Evolutionary conservation across 2,113 vertebrate genomes (phyloP).

Genomic region (Pelusios castaneus): DNA sequence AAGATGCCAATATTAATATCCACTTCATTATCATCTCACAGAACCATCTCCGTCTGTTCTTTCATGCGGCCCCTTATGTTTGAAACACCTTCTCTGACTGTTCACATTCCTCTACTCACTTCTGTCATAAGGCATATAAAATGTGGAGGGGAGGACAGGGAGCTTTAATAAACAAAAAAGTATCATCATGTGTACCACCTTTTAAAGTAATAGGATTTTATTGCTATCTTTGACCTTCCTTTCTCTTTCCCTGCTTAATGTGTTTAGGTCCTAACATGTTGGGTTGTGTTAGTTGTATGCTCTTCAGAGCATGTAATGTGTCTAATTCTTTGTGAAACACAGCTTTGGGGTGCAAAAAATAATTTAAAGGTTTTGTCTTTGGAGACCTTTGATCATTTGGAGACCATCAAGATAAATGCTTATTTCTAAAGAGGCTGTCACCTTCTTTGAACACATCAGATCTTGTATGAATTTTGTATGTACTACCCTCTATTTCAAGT

Average conservation of each 20-base stretch:
- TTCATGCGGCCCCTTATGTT: not conserved
- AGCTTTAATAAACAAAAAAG: not conserved
- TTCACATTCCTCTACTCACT: not conserved
- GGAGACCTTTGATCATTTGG: not conserved
- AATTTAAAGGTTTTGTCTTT: not conserved
- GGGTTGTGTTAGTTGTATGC: not conserved
- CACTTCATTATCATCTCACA: not conserved
- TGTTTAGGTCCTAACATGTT: not conserved
- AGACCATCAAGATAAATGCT: too few species aligned
- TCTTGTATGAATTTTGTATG: not conserved
- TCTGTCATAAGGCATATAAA: not conserved
- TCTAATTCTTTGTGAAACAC: not conserved
- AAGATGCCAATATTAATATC: not conserved
- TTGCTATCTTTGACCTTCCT: fast-evolving
- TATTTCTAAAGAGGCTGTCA: not conserved
- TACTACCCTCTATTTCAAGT: not conserved
- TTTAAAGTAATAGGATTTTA: not conserved
- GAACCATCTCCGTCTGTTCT: not conserved
- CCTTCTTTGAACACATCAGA: not conserved
- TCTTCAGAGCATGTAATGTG: not conserved
- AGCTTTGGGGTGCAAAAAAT: not conserved
- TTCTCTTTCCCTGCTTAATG: not conserved
- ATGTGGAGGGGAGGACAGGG: not conserved
- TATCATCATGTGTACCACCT: fast-evolving
- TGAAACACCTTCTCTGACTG: not conserved